These are phyloP conservation scores for Metellina segmentata DNA, from an alignment of 2,888 invertebrate species.

Conservation along the genomic window DNA sequence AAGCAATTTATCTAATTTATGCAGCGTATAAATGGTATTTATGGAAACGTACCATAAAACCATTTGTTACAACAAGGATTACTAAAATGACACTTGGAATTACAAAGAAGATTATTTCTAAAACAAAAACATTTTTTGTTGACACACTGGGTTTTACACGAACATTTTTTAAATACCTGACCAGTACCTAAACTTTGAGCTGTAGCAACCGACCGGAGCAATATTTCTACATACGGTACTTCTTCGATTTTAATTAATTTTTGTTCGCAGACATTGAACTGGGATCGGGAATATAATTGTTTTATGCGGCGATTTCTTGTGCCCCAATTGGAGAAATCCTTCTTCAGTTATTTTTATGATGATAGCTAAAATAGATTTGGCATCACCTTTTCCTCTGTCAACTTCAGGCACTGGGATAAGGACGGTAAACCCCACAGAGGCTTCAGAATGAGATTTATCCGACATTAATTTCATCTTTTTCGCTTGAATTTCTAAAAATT, in stretches of 20 bases:
- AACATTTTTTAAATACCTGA: slow-evolving; percentile 71
- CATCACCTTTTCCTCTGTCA: slow-evolving; percentile 63
- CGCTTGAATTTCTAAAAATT: too few species aligned
- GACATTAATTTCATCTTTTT: too few species aligned
- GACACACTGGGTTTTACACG: slow-evolving; percentile 70
- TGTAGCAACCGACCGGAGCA: slow-evolving; percentile 66
- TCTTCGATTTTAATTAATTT: slow-evolving; percentile 59
- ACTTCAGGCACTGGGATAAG: slow-evolving; percentile 50
- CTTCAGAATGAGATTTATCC: too few species aligned
- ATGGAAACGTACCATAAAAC: slow-evolving; percentile 65
- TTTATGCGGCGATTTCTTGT: slow-evolving; percentile 2
- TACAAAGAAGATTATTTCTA: background rate
- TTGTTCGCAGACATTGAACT: slow-evolving; percentile 68
- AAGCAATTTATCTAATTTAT: slow-evolving; percentile 66
- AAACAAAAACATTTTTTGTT: slow-evolving; percentile 56
- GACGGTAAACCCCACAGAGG: too few species aligned
- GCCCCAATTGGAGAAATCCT: too few species aligned
- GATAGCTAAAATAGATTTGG: slow-evolving; percentile 68
- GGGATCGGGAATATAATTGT: slow-evolving; percentile 69
- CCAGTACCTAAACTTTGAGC: slow-evolving; percentile 68
- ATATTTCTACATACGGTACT: slow-evolving; percentile 67
- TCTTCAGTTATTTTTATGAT: slow-evolving; percentile 62
- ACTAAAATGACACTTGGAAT: slow-evolving; percentile 30
- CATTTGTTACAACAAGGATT: slow-evolving; percentile 57
- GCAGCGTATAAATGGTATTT: slow-evolving; percentile 67